Evolutionary conservation across 2,113 vertebrate species (phyloP).

Genomic region (Camelus bactrianus): DNA sequence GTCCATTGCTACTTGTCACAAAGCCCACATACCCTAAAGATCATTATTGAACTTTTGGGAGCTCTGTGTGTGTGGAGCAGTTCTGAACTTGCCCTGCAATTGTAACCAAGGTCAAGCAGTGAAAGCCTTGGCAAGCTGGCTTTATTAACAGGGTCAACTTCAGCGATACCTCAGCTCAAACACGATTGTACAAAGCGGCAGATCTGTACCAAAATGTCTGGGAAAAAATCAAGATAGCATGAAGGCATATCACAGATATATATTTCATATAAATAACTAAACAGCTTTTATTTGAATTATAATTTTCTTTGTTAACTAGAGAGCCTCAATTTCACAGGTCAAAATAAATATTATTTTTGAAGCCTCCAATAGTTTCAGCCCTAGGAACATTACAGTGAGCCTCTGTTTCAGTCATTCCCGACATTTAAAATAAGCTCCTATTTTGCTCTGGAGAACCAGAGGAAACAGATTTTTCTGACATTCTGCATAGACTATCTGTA

Average conservation of each 20-base stretch:
- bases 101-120: slow-evolving; percentile 59
- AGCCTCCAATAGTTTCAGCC: neutral
- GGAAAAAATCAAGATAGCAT: neutral
- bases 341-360: slow-evolving; percentile 36
- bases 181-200: slow-evolving; percentile 9
- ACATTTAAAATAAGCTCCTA: slow-evolving; percentile 1
- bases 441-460: neutral
- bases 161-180: slow-evolving; percentile 34
- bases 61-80: neutral
- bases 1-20: slow-evolving; percentile 68
- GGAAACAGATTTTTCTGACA: neutral
- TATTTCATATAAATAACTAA: neutral
- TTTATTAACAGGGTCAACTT: slow-evolving; percentile 62
- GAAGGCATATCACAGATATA: neutral
- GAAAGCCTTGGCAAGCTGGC: slow-evolving; percentile 45
- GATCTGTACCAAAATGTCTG: neutral
- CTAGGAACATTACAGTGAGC: neutral
- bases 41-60: slow-evolving; percentile 73
- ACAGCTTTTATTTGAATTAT: neutral
- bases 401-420: neutral
- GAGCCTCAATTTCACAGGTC: slow-evolving; percentile 18
- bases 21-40: slow-evolving; percentile 63
- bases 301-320: slow-evolving; percentile 46
- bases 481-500: neutral
- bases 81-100: slow-evolving; percentile 59